phyloP scores from a whole-genome alignment of 2,888 invertebrate genomes.

The Sabatieria punctata region DNA sequence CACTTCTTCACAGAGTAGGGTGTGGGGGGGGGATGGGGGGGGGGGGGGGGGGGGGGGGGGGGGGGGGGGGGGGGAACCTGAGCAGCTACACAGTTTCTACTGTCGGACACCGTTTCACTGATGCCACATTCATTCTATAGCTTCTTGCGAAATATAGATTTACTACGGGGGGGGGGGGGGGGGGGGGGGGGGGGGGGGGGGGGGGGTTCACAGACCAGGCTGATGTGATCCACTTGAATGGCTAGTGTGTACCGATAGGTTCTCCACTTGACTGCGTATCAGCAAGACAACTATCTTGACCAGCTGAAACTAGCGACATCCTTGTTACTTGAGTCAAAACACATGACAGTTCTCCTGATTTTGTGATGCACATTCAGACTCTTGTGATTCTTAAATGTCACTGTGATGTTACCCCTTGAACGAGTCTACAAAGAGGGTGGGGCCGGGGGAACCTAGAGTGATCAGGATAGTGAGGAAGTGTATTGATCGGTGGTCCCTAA shows the following conservation, averaged over 20 bases:
- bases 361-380: background rate
- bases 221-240: background rate
- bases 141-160: background rate
- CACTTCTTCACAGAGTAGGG: too few relatives aligned
- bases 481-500: background rate
- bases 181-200: too few relatives aligned
- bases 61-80: too few relatives aligned
- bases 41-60: too few relatives aligned
- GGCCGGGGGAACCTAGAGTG: background rate
- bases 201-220: background rate
- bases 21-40: too few relatives aligned
- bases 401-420: background rate
- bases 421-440: background rate
- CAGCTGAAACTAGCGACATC: background rate
- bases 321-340: background rate
- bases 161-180: too few relatives aligned
- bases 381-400: background rate
- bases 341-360: background rate
- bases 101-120: background rate
- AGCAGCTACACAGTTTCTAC: constrained; percentile 2
- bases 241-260: background rate
- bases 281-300: constrained; percentile 1
- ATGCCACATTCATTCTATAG: background rate
- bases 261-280: background rate
- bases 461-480: background rate